A percentile compares a stretch with the other conserved stretches of the same genome.
These are phyloP conservation scores for Dromaius novaehollandiae DNA, from an alignment of 2,113 vertebrate genomes.

Conservation along the genomic window DNA sequence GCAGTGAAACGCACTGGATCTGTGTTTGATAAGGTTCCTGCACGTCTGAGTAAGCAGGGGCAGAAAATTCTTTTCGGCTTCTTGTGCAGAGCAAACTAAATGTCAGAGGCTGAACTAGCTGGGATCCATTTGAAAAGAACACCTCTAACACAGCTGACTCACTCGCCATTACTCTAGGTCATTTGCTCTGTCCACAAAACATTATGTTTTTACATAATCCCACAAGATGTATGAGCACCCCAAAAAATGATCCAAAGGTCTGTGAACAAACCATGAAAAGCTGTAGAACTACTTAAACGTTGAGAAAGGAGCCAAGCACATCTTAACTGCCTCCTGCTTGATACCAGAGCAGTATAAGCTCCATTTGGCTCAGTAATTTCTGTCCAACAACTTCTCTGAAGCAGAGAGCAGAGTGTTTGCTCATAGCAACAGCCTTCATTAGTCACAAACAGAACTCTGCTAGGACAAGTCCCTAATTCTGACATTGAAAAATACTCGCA, in stretches of 20 bases:
- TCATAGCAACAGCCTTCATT: background rate
- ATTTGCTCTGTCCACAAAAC: background rate
- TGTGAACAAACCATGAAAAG: background rate
- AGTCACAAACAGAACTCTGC: background rate
- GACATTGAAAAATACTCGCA: background rate
- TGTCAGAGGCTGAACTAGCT: background rate
- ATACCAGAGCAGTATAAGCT: background rate
- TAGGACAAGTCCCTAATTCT: background rate
- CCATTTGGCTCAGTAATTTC: background rate
- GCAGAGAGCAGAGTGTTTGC: background rate
- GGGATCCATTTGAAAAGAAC: background rate
- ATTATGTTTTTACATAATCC: background rate
- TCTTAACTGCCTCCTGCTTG: background rate
- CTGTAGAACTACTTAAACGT: background rate
- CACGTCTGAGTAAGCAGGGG: background rate
- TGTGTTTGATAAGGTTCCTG: background rate
- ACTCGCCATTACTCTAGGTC: background rate
- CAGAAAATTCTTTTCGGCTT: background rate
- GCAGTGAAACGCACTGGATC: background rate
- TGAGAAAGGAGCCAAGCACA: background rate
- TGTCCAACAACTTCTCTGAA: background rate
- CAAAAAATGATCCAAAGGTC: background rate
- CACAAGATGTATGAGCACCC: background rate
- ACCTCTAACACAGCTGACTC: background rate
- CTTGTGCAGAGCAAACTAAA: background rate